phyloP scores from a whole-genome alignment of 2,113 vertebrate species.

The Cephalopterus ornatus region DNA sequence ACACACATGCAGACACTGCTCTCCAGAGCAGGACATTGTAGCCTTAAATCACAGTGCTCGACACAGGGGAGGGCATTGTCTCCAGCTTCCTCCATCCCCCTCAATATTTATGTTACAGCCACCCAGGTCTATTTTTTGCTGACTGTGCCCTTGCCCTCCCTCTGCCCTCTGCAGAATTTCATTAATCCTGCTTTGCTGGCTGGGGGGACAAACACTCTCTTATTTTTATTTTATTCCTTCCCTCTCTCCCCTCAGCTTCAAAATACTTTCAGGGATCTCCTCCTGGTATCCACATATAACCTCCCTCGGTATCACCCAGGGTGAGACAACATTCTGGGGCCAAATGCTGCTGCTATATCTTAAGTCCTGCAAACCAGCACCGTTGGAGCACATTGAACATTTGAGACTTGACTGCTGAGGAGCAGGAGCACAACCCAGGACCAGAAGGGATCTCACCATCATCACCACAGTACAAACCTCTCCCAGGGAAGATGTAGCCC shows the following conservation, averaged over 20 bases:
- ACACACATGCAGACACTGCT: neutral
- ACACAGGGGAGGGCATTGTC: neutral
- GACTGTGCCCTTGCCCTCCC: neutral
- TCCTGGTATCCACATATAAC: neutral
- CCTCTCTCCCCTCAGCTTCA: neutral
- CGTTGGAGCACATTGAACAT: accelerated
- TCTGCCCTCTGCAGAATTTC: slow-evolving; percentile 11
- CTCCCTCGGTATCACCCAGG: accelerated
- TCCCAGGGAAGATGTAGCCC: neutral
- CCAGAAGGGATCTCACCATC: neutral
- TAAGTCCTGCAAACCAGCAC: neutral
- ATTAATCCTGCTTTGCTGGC: neutral
- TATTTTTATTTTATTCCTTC: slow-evolving; percentile 6
- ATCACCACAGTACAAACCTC: neutral
- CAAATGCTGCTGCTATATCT: neutral
- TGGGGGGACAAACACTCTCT: neutral
- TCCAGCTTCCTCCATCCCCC: neutral
- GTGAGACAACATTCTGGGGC: neutral
- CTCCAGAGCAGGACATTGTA: neutral
- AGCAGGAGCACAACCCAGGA: neutral
- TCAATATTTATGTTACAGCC: neutral
- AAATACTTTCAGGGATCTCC: neutral
- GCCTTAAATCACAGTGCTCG: neutral
- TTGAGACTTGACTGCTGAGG: neutral
- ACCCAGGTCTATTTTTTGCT: neutral